Evolutionary conservation across 1,140 invertebrate species (phyloP), one percentile per base, ranked within the genome.

Genomic region (Achroia grisella): DNA sequence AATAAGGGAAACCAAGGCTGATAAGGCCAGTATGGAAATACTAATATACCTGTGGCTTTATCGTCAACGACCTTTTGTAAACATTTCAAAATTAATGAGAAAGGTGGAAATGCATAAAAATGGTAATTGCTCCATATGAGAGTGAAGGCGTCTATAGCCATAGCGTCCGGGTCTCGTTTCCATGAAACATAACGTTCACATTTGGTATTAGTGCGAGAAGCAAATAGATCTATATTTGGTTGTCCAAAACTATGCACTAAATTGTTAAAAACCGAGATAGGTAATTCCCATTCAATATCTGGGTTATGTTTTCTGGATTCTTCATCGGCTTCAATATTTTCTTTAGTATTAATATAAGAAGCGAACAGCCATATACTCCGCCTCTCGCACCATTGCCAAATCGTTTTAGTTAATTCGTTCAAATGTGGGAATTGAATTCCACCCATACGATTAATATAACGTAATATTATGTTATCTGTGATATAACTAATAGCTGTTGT

Each of bases 201-300:
- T 14, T 41, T 41, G 10, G 10, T 28, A 28, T 35, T 43, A 0
- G 23, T 10, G 1, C 41, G 13, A 11, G 14, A 33, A 0, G 34
- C 43, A 39, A 45, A 30, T 29, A 45, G 10, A 13, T 45, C 43
- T 10, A 37, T 37, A 4, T 37, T 3, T 6, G 28, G 23, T 28
- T 6, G 1, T 15, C 27, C 34, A 10, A 39, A 45, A 3, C 5
- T 10, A 17, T 39, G 9, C 6, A 11, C 13, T 1, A 39, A 13
- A n/a, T 8, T 12, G 0, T 28, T 1, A 27, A 37, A 45, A n/a
- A 28, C 27, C 1, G 8, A 15, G 9, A 14, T 28, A 4, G 32
- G 10, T 27, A 44, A 28, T n/a, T 35, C 32, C 42, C 42, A 44
- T 29, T 44, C 42, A 8, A 39, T n/a, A n/a, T 30, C 43, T 1